These are phyloP conservation scores for Gymnoscelis rufifasciata DNA, from an alignment of 2,888 invertebrate genomes.

Conservation along the genomic window DNA sequence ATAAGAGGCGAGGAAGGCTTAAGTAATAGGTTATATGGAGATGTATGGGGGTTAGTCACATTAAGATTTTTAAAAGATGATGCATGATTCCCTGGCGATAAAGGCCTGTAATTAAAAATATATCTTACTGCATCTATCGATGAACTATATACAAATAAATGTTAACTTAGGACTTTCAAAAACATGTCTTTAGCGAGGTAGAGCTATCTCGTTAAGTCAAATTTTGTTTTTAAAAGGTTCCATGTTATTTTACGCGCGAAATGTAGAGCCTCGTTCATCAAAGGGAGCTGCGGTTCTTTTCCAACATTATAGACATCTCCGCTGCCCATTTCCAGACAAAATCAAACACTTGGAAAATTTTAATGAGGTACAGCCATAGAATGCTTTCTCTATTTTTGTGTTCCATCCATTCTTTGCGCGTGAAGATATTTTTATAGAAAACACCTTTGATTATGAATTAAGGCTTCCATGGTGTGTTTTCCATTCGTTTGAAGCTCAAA, in stretches of 20 bases:
- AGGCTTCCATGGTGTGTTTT: constrained; percentile 16
- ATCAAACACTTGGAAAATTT: constrained; percentile 76
- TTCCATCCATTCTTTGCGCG: constrained; percentile 43
- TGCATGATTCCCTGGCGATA: constrained; percentile 33
- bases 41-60: constrained; percentile 34
- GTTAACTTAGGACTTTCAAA: neutral
- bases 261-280: constrained; percentile 28
- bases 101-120: constrained; percentile 41
- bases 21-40: too few species aligned
- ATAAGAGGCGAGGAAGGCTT: constrained; percentile 31
- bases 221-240: constrained; percentile 20
- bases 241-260: constrained; percentile 21
- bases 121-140: neutral
- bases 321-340: constrained; percentile 68
- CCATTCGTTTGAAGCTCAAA: constrained; percentile 17
- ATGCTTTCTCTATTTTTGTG: constrained; percentile 57
- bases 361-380: constrained; percentile 68
- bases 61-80: constrained; percentile 28
- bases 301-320: constrained; percentile 44
- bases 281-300: constrained; percentile 40
- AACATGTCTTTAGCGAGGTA: neutral
- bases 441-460: constrained; percentile 18
- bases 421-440: constrained; percentile 27
- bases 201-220: constrained; percentile 16
- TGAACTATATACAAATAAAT: neutral